Evolutionary conservation across 2,797 vertebrate genomes (phyloP).

Genomic region (Adrianichthys oophorus): DNA sequence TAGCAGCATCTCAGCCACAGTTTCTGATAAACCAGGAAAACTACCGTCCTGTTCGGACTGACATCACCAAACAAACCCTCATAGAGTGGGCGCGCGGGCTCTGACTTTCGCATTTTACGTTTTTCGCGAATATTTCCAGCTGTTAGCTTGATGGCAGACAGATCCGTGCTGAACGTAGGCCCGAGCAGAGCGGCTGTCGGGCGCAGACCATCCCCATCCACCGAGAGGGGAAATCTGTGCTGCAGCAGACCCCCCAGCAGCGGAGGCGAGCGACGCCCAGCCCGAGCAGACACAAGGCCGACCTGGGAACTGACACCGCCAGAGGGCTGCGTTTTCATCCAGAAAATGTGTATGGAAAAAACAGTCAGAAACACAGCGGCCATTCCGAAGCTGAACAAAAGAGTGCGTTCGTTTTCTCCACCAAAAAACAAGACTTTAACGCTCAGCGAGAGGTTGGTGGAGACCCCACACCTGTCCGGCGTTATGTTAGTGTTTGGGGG

Average conservation of each 20-base stretch:
- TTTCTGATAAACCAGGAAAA: slow-evolving; percentile 11
- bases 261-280: slow-evolving; percentile 9
- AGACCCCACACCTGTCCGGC: not conserved
- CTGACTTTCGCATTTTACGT: not conserved
- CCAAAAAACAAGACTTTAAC: slow-evolving; percentile 47
- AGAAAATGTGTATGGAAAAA: slow-evolving; percentile 58
- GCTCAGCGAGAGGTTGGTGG: too few relatives aligned
- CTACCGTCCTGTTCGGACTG: not conserved
- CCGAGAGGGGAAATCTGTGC: slow-evolving; percentile 58
- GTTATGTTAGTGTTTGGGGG: not conserved
- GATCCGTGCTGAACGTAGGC: slow-evolving; percentile 48
- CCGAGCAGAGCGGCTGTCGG: slow-evolving; percentile 63
- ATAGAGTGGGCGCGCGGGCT: not conserved
- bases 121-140: slow-evolving; percentile 1
- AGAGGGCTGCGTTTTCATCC: slow-evolving; percentile 17
- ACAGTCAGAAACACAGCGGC: slow-evolving; percentile 78
- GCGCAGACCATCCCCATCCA: slow-evolving; percentile 51
- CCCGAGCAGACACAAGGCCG: not conserved
- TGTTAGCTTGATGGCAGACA: slow-evolving; percentile 8
- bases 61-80: not conserved
- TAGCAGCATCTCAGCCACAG: slow-evolving; percentile 32
- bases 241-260: slow-evolving; percentile 48
- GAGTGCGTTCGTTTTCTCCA: slow-evolving; percentile 70
- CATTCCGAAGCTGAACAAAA: slow-evolving; percentile 86
- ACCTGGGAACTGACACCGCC: slow-evolving; percentile 5